Evolutionary conservation across 1,140 invertebrate genomes (phyloP).

Genomic region (Trichonephila clavata): DNA sequence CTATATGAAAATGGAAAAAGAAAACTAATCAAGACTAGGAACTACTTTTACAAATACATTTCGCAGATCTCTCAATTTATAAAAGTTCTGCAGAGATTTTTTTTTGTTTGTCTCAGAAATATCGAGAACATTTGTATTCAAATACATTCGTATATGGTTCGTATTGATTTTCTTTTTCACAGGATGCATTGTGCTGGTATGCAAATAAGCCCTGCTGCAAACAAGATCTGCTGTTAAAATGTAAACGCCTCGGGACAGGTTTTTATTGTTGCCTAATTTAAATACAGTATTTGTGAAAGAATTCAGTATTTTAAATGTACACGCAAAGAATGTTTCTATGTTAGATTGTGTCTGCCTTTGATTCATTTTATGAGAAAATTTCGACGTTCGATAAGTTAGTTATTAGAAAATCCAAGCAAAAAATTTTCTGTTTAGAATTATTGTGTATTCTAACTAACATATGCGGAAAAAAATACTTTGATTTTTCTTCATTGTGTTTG

Average conservation of each 20-base stretch:
- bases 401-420: background rate
- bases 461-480: background rate
- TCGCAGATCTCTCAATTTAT: conserved; percentile 12
- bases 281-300: conserved; percentile 42
- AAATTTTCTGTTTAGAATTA: background rate
- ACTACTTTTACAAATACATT: background rate
- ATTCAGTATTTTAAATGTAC: conserved; percentile 24
- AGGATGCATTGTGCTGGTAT: background rate
- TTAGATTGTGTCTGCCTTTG: background rate
- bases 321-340: background rate
- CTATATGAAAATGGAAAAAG: background rate
- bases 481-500: too few relatives aligned
- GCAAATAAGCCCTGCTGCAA: conserved; percentile 2
- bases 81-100: background rate
- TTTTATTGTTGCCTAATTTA: conserved; percentile 43
- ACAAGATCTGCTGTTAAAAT: conserved; percentile 31
- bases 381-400: background rate
- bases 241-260: conserved; percentile 14
- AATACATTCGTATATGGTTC: conserved; percentile 23
- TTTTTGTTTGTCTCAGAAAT: background rate
- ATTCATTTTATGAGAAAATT: background rate
- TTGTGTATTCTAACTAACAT: background rate
- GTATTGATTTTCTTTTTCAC: conserved; percentile 24
- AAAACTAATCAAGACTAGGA: background rate
- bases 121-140: conserved; percentile 30